Base-by-base conservation (phyloP, 2,113 vertebrate species). In the Empidonax traillii region DNA sequence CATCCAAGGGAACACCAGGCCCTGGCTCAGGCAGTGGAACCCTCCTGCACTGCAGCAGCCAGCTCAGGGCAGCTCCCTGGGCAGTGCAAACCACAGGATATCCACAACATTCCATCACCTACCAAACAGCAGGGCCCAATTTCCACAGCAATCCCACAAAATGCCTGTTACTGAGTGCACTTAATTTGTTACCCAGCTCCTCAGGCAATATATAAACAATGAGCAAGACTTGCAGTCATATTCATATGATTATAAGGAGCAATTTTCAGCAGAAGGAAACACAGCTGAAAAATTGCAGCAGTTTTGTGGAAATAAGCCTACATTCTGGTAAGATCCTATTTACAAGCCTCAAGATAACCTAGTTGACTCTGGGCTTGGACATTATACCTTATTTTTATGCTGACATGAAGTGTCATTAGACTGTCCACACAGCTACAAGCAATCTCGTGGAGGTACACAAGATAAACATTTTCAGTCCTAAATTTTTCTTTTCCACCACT, bases 81-180 rank as follows among this genome's bases (percentile, higher is more conserved):
- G 13, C 35, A 22, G 23, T 2, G 33, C 41, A 13, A 6, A 14
- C 20, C 10, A 11, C 28, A 16, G 3, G 16, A 2, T 8, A 5
- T 1, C 0, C 2, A 0, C 2, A n/a, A 2, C 13, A n/a, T n/a
- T 28, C 22, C 61, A 7, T 2, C 12, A 7, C 11, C 39, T 5
- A 0, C 2, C 3, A 8, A 53, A 4, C 22, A 39, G 20, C 3
- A 41, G 35, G 2, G 2, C 10, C 20, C 14, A 0, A 6, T 1
- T 47, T 10, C 14, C 62, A 74, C 23, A 56, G 2, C 23, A 2
- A 56, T 41, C 19, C 74, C 58, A 31, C 5, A n/a, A 55, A n/a
- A 2, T 5, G 3, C 10, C 15, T 5, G 0, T 53, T 13, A 43
- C 0, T 1, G 44, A 80, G 19, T 1, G 10, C 5, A 19, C 5